Evolutionary conservation across 2,888 invertebrate genomes (phyloP), one percentile per base, ranked within the genome.

Genomic region (Eilema caniola): DNA sequence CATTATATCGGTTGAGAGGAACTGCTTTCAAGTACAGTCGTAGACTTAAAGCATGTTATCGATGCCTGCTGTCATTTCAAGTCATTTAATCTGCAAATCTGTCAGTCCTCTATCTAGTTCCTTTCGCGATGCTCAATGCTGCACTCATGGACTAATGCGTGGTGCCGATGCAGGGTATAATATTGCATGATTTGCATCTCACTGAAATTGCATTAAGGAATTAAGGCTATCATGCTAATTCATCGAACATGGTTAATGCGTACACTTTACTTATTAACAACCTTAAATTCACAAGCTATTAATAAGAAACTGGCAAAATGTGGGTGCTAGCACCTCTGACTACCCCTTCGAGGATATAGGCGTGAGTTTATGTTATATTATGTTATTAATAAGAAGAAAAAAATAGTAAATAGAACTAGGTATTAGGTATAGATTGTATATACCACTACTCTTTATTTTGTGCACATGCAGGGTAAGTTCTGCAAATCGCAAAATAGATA

Each of bases 21-120:
- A 83, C 83, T 70, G 71, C 83, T 81, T 80, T 63, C 31, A 41
- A 72, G 66, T 69, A 61, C 20, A 59, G 61, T 11, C 28, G 47
- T 41, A 66, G 66, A 79, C 70, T 77, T 80, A 71, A 68, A 73
- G 72, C 71, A 65, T 68, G 66, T 79, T 82, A 79, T 82, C 87
- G 77, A 75, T 70, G 72, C 67, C 62, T 41, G 67, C 84, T 83
- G 88, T 86, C 88, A 86, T 84, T 85, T 81, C 72, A 75, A 69
- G 85, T 88, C 83, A 81, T 86, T 86, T 87, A 87, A 85, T 87
- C 83, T 87, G 84, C 84, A 83, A 73, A 82, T 83, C 84, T 86
- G 88, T 86, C 89, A 85, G 74, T 76, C 56, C 72, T 71, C 68
- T 89, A 88, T 88, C 88, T 85, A 75, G 75, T 67, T 75, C 80